Conservation (phyloP, 2,888 invertebrate species). For the Polymixis lichenea region DNA sequence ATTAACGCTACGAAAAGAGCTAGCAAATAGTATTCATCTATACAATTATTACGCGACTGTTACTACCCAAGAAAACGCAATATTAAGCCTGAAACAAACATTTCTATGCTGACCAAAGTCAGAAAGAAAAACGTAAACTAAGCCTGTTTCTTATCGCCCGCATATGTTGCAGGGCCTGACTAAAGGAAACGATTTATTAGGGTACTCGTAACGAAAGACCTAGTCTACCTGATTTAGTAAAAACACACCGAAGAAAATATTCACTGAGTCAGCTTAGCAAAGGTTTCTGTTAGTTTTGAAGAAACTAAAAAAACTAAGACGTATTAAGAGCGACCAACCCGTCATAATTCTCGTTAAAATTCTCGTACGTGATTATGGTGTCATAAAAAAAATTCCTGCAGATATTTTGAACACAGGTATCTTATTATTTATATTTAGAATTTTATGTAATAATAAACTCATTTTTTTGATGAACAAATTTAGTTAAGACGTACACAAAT, state of each 20-base stretch:
- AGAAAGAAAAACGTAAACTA: constrained; percentile 37
- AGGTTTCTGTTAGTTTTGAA: neutral
- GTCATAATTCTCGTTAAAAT: too few species aligned
- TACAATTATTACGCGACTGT: neutral
- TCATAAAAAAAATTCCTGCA: too few species aligned
- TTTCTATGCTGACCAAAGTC: constrained; percentile 31
- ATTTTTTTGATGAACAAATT: too few species aligned
- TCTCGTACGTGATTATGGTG: too few species aligned
- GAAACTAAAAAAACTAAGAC: neutral
- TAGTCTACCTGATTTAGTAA: constrained; percentile 41
- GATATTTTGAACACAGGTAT: too few species aligned
- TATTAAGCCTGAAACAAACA: constrained; percentile 10
- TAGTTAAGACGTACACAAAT: too few species aligned
- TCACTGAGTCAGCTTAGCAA: constrained; percentile 1
- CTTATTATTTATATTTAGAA: too few species aligned
- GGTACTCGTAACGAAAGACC: constrained; percentile 35
- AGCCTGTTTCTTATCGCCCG: constrained; percentile 53
- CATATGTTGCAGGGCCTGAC: constrained; percentile 41
- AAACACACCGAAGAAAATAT: constrained; percentile 28
- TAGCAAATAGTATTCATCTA: neutral
- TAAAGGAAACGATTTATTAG: constrained; percentile 57
- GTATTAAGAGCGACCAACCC: neutral
- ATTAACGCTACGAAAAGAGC: neutral
- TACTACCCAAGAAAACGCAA: constrained; percentile 6
- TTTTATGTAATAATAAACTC: too few species aligned